These are phyloP conservation scores for Henricia sp. DNA, from an alignment of 53 echinoderm and acorn worm genomes.

Conservation along the genomic window DNA sequence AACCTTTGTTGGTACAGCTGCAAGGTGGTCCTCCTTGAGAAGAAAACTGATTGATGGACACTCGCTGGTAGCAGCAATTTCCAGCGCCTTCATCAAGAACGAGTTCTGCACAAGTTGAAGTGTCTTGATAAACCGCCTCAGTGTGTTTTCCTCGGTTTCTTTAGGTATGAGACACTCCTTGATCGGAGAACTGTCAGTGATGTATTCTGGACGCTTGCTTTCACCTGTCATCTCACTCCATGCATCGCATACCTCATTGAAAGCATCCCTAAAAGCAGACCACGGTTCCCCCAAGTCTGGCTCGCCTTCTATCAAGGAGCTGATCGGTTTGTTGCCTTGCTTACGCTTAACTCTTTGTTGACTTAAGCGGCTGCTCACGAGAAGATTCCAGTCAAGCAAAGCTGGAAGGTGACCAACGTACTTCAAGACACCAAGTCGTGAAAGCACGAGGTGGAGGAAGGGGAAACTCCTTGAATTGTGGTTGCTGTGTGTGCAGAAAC, in stretches of 20 bases:
- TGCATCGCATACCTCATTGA: slow-evolving; percentile 47
- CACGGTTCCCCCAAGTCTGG: slow-evolving; percentile 14
- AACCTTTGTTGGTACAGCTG: slow-evolving; percentile 50
- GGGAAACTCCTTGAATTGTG: slow-evolving; percentile 34
- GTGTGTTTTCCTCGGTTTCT: slow-evolving; percentile 15
- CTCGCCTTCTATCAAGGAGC: slow-evolving; percentile 11
- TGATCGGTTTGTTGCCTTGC: slow-evolving; percentile 1
- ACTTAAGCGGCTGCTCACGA: slow-evolving; percentile 44
- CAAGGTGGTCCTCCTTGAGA: slow-evolving; percentile 45
- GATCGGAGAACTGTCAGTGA: slow-evolving; percentile 15
- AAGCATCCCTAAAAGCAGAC: slow-evolving; percentile 34
- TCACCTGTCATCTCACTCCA: slow-evolving; percentile 55
- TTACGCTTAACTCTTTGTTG: slow-evolving; percentile 29
- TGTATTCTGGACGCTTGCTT: slow-evolving; percentile 1
- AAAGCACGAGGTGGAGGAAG: slow-evolving; percentile 53
- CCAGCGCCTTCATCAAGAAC: slow-evolving; percentile 45
- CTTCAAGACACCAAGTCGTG: slow-evolving; percentile 11
- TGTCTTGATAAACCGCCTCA: slow-evolving; percentile 42
- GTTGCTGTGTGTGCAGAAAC: slow-evolving; percentile 32
- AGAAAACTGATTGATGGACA: slow-evolving; percentile 58
- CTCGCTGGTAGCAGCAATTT: slow-evolving; percentile 27
- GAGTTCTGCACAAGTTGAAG: slow-evolving; percentile 49
- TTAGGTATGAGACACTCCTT: slow-evolving; percentile 48
- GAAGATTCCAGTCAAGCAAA: slow-evolving; percentile 52
- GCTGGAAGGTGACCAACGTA: slow-evolving; percentile 47